Evolutionary conservation across 2,797 vertebrate species (phyloP), one percentile per base, ranked within the genome.

Genomic region (Epinephelus awoara): DNA sequence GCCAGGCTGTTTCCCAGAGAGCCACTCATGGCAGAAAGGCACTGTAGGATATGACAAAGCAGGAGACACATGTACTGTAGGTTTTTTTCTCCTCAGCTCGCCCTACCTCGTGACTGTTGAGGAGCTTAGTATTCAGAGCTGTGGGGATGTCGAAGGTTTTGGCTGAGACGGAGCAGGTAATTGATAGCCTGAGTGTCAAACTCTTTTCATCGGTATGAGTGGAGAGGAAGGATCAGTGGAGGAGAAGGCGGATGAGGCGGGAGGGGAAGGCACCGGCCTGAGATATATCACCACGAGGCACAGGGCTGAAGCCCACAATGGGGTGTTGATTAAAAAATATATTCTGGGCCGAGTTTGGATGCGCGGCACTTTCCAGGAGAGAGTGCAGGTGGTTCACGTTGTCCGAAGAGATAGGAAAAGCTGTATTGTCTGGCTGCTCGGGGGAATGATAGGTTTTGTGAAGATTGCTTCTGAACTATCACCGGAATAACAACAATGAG

Each of bases 141-240:
- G 17, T 1, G 11, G 68, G 59, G 83, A 62, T 67, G 67, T 67
- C 17, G 47, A 74, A 73, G 81, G 42, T 62, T 79, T 46, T 76
- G 70, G 80, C 71, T 80, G 81, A 84, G 71, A 72, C 44, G 68
- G 56, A 80, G 81, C 75, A 79, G 80, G 88, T 93, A 91, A 92
- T 92, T 89, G 88, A 93, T 92, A 86, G 88, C 83, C 85, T 2
- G 69, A 83, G 86, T 82, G 84, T 89, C 86, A 85, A 77, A 83
- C 75, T 80, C 77, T 64, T 87, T 91, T 91, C 82, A 84, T 50
- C 12, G 51, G 79, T 85, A 70, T 47, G 47, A 69, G 65, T 69
- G 66, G 77, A 84, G 79, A 82, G 38, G 66, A 76, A 63, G 81
- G 84, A 87, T 89, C 85, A 91, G 79, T 2, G 54, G 25, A 14